These are phyloP conservation scores for Drosophila athabasca DNA, from an alignment of 1,140 invertebrate genomes.

Conservation along the genomic window DNA sequence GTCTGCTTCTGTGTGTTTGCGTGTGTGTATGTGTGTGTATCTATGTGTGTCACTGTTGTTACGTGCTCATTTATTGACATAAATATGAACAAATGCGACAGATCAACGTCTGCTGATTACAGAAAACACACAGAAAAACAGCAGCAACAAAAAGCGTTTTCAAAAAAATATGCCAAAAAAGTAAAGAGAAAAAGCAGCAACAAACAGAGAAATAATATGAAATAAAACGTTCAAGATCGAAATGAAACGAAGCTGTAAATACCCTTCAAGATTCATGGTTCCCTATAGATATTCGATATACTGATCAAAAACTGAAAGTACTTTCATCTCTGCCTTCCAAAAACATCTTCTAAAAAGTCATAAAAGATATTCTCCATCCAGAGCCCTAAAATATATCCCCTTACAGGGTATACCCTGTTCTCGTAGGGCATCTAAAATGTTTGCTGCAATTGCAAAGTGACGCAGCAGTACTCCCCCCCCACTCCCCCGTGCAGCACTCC, in stretches of 20 bases:
- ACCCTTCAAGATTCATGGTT: no score
- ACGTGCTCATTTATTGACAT: constrained; percentile 77
- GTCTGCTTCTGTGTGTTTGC: constrained; percentile 10
- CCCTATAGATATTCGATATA: no score
- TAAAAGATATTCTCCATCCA: no score
- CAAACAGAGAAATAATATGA: neutral
- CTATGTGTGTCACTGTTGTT: constrained; percentile 67
- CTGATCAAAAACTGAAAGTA: no score
- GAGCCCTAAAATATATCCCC: no score
- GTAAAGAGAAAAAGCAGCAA: constrained; percentile 1
- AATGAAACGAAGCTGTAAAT: no score
- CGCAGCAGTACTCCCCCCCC: constrained; percentile 43
- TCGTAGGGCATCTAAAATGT: constrained; percentile 21
- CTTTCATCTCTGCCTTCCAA: no score
- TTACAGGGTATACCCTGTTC: neutral
- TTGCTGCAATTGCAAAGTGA: constrained; percentile 61
- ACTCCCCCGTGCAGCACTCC: constrained; percentile 5
- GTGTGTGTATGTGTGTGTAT: constrained; percentile 7
- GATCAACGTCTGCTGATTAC: constrained; percentile 73
- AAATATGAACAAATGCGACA: constrained; percentile 73
- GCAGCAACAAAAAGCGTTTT: constrained; percentile 45
- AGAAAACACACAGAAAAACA: constrained; percentile 22
- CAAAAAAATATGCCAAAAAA: constrained; percentile 49
- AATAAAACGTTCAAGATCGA: no score
- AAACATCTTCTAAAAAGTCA: no score